Conservation (phyloP, 2,888 invertebrate species). For the Hedychridium roseum region DNA sequence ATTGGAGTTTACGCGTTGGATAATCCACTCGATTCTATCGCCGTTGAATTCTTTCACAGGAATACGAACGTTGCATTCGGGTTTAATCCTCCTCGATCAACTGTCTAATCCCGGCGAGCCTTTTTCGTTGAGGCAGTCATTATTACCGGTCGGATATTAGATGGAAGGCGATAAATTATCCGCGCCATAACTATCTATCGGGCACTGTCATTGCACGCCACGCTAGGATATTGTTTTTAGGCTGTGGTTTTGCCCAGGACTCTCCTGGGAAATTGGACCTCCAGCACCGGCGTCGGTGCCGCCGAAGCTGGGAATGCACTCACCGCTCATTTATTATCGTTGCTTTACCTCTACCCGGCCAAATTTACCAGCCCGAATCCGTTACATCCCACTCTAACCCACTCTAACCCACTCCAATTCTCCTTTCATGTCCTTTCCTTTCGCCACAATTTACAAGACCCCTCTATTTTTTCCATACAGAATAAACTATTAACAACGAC, state of each 20-base stretch:
- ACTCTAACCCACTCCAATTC: too few relatives aligned
- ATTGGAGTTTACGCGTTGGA: too few relatives aligned
- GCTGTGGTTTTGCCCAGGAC: constrained; percentile 54
- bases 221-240: constrained; percentile 57
- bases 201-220: constrained; percentile 43
- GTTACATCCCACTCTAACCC: too few relatives aligned
- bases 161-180: constrained; percentile 41
- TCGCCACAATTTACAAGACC: too few relatives aligned
- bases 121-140: constrained; percentile 26
- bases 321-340: constrained; percentile 59
- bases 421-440: too few relatives aligned
- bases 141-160: constrained; percentile 40
- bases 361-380: constrained; percentile 54
- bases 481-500: too few relatives aligned
- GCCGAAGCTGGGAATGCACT: constrained; percentile 26
- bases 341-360: constrained; percentile 59
- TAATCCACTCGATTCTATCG: too few relatives aligned
- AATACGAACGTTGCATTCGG: too few relatives aligned
- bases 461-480: too few relatives aligned
- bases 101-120: constrained; percentile 25
- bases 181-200: constrained; percentile 44
- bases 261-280: constrained; percentile 58
- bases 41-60: too few relatives aligned
- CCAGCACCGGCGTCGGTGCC: constrained; percentile 47
- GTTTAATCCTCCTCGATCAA: too few relatives aligned